Base-by-base conservation (phyloP, 2,113 vertebrate genomes). In the Orientallactaga bullata region DNA sequence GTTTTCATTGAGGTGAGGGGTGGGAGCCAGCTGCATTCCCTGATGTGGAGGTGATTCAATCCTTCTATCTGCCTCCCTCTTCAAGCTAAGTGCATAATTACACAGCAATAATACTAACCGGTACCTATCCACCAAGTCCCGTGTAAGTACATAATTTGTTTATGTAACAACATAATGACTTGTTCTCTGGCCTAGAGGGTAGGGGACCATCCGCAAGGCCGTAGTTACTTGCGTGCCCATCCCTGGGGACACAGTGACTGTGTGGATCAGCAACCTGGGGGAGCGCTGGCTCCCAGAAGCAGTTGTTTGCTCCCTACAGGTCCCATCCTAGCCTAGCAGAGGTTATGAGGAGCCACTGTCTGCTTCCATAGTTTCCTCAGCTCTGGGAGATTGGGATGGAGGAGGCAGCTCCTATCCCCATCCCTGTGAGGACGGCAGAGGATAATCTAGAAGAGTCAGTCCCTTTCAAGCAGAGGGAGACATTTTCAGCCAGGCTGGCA, bases 131-230 rank as follows among this genome's bases (percentile, higher is more conserved):
- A 95, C 80, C 60, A 84, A 90, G 92, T 86, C 79, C 96, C 20
- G 61, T 84, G 82, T 93, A 96, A 94, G 90, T 90, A 90, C 69
- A 86, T 94, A 79, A 97, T 97, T 97, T 96, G 96, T 96, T 96
- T 96, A 95, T 92, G 68, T 93, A 96, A 96, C 2, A 26, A 95
- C 92, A 93, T 96, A 95, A 97, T 95, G 93, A 94, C 85, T 94
- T 95, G 20, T 83, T 94, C 84, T 94, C 63, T 90, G 82, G 92
- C 96, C 92, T 95, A 47, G 90, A 88, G 92, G 20, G 24, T 32
- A 58, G 79, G 85, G 83, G 90, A 92, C 92, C 85, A 91, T 3
- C 77, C 15, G 20, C 63, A 76, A 96, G 79, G 74, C n/a, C 63
- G 93, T 90, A 80, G 88, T 90, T 77, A 28, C 82, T 47, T 66